Percentiles rank a stretch among this genome's conserved stretches.
phyloP scores from a whole-genome alignment of 2,888 invertebrate genomes.

The Rotaria macrura region DNA sequence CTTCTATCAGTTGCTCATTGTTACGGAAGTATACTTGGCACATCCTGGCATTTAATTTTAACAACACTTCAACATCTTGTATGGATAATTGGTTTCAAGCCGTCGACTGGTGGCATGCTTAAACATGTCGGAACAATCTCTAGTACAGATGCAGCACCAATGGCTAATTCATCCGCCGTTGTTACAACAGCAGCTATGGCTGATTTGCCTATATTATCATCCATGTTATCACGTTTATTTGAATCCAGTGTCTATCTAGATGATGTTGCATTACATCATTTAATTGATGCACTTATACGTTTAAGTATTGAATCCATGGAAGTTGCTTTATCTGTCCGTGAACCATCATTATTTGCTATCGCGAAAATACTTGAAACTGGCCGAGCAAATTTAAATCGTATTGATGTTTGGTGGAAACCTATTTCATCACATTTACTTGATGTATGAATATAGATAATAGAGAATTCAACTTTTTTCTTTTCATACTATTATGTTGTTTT shows the following conservation, averaged over 20 bases:
- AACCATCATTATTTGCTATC: constrained; percentile 89
- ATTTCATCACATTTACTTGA: constrained; percentile 87
- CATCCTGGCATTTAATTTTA: constrained; percentile 87
- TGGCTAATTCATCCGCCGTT: constrained; percentile 44
- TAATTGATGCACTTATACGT: constrained; percentile 89
- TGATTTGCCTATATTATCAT: constrained; percentile 68
- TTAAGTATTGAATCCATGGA: constrained; percentile 93
- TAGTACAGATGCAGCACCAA: constrained; percentile 36
- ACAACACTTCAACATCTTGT: constrained; percentile 66
- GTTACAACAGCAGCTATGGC: constrained; percentile 92
- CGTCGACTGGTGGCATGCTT: constrained; percentile 81
- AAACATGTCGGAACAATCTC: constrained; percentile 51
- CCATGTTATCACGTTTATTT: constrained; percentile 69
- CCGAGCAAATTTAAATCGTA: constrained; percentile 77
- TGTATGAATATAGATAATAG: constrained; percentile 37
- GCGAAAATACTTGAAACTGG: constrained; percentile 96
- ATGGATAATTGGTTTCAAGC: constrained; percentile 68
- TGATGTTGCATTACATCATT: constrained; percentile 82
- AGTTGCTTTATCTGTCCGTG: constrained; percentile 81
- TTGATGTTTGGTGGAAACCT: constrained; percentile 86
- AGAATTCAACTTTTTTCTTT: not conserved
- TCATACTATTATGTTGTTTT: constrained; percentile 32
- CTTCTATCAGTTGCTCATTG: constrained; percentile 76
- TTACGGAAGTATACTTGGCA: constrained; percentile 78
- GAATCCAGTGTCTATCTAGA: constrained; percentile 65